Base-by-base conservation (phyloP, 37 sponge, comb jelly and placozoan species). In the Amphimedon queenslandica region DNA sequence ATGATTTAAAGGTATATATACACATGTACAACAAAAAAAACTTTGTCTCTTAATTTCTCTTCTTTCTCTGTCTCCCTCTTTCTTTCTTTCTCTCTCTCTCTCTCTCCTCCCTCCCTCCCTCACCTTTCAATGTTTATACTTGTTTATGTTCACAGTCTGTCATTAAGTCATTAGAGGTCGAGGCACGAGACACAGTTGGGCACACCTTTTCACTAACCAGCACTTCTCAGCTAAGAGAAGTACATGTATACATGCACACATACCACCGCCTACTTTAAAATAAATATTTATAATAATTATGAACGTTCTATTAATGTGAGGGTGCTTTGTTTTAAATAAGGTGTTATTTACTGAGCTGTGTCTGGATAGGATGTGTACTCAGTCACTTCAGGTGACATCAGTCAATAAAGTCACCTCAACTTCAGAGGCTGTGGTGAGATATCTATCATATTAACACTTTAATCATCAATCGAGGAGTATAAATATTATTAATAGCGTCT, bases 341-440 rank as follows among this genome's bases (percentile, higher is more conserved):
- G 83, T 93, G 33, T 56, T 93, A 20, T 93, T 77, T 75, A 85
- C 88, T 60, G 89, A 88, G 64, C 80, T 91, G 2, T 58, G 74
- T 16, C 77, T 93, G 5, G 79, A 88, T 39, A 39, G 74, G 57
- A 67, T 75, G 42, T 81, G 83, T 57, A 47, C 64, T 36, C 73
- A 75, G 53, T 67, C 63, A 29, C 69, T 93, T 24, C 65, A 70
- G 40, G 81, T 80, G 63, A 93, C 93, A 1, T 64, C 74, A 23
- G 76, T 78, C 8, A 79, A 79, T 43, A 70, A 68, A 34, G 66
- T 68, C 70, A 88, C 67, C 42, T 88, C 89, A 57, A 93, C 93
- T 3, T 85, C 89, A 74, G 93, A 93, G 64, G 25, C 70, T 30
- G 93, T 93, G 66, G 91, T 90, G 33, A 42, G 77, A 33, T 2